Percentiles rank a stretch among this genome's conserved stretches.
Conservation (phyloP, 2,888 invertebrate species). For the Oxytorus armatus region DNA sequence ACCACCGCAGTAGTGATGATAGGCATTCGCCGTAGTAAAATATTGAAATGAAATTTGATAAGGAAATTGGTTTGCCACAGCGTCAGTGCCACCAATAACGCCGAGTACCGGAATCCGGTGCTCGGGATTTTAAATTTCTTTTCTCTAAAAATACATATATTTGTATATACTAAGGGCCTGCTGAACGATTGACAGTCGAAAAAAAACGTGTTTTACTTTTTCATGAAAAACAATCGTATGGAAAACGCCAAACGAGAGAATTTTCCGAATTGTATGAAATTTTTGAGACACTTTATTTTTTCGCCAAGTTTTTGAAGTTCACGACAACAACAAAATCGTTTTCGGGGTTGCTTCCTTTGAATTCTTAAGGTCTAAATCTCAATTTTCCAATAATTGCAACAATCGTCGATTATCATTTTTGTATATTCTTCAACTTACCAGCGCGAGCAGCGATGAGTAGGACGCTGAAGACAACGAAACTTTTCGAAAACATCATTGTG, state of each 20-base stretch:
- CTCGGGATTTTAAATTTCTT: slow-evolving; percentile 46
- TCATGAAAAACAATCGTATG: no score
- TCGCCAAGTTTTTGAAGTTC: no score
- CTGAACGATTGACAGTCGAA: no score
- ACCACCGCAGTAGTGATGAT: slow-evolving; percentile 84
- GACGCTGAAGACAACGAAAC: slow-evolving; percentile 55
- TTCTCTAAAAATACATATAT: slow-evolving; percentile 58
- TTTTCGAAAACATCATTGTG: slow-evolving; percentile 68
- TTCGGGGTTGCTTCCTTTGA: no score
- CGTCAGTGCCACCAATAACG: slow-evolving; percentile 78
- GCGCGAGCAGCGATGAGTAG: slow-evolving; percentile 64
- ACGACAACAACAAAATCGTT: no score
- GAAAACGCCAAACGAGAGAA: no score
- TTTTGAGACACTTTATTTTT: no score
- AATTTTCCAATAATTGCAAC: neutral
- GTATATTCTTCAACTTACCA: no score
- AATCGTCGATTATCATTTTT: no score
- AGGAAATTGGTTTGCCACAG: slow-evolving; percentile 82
- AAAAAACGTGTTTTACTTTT: no score
- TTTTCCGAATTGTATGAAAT: neutral
- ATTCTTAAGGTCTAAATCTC: no score
- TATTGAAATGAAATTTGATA: slow-evolving; percentile 84
- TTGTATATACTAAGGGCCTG: slow-evolving; percentile 37
- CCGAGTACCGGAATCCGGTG: neutral
- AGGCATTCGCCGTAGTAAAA: slow-evolving; percentile 76